These are phyloP conservation scores for Drosophila phalerata DNA, from an alignment of 2,888 invertebrate genomes.

Conservation along the genomic window DNA sequence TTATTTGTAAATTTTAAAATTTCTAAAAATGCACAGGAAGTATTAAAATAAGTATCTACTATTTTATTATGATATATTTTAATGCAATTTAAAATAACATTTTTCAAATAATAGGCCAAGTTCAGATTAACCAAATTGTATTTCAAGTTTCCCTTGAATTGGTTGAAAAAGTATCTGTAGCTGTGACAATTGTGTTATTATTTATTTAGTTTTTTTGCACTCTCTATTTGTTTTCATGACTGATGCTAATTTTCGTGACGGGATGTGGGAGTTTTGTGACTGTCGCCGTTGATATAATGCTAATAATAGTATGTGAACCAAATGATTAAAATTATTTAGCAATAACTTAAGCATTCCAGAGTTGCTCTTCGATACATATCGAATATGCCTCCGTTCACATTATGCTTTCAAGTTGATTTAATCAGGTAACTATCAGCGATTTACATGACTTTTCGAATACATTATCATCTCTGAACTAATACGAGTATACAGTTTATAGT, in stretches of 20 bases:
- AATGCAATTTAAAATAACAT: too few species aligned
- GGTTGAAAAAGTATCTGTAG: neutral
- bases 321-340: conserved; percentile 21
- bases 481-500: conserved; percentile 15
- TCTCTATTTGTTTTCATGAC: conserved; percentile 41
- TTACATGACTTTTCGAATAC: conserved; percentile 38
- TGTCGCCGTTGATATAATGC: conserved; percentile 50
- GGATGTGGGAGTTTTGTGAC: conserved; percentile 66
- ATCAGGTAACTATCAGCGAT: neutral
- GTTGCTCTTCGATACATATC: neutral
- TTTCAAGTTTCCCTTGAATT: neutral
- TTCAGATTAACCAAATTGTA: neutral
- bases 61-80: neutral
- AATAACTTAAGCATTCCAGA: neutral
- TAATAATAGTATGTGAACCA: conserved; percentile 44
- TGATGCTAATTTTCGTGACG: conserved; percentile 60
- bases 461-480: conserved; percentile 12
- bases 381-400: neutral
- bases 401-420: conserved; percentile 13
- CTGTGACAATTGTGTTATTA: conserved; percentile 1
- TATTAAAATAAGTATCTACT: neutral
- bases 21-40: neutral
- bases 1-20: conserved; percentile 1
- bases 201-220: conserved; percentile 24
- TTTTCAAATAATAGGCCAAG: neutral